Evolutionary conservation across 2,113 vertebrate genomes (phyloP).

Genomic region (Patagioenas fasciata): DNA sequence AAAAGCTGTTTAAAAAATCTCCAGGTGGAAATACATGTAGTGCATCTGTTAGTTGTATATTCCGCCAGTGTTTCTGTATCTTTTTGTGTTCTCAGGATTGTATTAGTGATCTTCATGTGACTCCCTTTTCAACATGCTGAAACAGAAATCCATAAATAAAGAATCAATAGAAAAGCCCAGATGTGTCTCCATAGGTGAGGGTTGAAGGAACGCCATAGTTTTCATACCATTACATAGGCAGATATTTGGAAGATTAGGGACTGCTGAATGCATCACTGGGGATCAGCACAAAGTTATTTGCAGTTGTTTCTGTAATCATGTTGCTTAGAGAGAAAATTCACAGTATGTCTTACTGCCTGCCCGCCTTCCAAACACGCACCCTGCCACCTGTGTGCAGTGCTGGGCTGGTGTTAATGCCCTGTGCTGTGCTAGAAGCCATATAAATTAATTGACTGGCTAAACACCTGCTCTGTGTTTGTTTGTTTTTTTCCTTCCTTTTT

Average conservation of each 20-base stretch:
- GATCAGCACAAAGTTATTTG: slow-evolving; percentile 58
- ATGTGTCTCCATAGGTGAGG: slow-evolving; percentile 52
- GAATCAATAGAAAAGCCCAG: slow-evolving; percentile 20
- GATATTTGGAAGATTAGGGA: slow-evolving; percentile 42
- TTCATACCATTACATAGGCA: slow-evolving; percentile 14
- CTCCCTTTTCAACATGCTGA: background rate
- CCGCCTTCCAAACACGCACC: background rate
- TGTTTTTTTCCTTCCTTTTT: background rate
- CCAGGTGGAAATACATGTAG: background rate
- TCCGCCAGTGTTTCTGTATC: background rate
- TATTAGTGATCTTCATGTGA: background rate
- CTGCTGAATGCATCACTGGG: slow-evolving; percentile 6
- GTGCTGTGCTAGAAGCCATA: background rate
- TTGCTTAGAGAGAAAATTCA: slow-evolving; percentile 53
- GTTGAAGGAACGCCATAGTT: slow-evolving; percentile 15
- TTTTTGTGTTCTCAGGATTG: background rate
- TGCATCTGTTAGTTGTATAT: background rate
- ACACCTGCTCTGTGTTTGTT: slow-evolving; percentile 24
- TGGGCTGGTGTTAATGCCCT: slow-evolving; percentile 48
- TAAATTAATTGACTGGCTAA: slow-evolving; percentile 47
- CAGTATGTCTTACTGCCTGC: slow-evolving; percentile 41
- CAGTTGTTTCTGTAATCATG: slow-evolving; percentile 31
- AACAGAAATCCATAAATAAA: slow-evolving; percentile 19
- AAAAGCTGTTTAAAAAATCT: background rate
- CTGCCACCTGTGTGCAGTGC: slow-evolving; percentile 25